These are phyloP conservation scores for Glaucopsyche alexis DNA, from an alignment of 2,888 invertebrate species.

Conservation along the genomic window DNA sequence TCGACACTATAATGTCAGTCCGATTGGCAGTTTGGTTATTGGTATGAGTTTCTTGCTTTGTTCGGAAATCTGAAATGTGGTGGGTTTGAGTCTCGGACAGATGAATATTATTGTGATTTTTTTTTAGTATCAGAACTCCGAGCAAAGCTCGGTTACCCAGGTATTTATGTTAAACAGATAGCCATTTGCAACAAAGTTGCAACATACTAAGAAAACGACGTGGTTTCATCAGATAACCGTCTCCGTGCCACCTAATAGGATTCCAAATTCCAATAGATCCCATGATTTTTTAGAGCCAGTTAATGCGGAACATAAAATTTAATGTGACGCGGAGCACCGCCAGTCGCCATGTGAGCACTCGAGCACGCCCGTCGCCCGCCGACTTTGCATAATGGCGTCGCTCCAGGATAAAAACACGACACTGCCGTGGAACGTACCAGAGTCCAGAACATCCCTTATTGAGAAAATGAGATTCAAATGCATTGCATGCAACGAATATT, in stretches of 20 bases:
- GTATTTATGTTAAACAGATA: too few relatives aligned
- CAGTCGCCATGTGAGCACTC: conserved; percentile 9
- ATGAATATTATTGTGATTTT: too few relatives aligned
- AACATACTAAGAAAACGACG: neutral
- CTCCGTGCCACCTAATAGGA: neutral
- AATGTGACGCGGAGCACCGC: neutral
- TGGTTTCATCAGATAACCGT: neutral
- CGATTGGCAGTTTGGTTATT: too few relatives aligned
- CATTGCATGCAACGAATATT: neutral
- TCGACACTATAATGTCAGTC: too few relatives aligned
- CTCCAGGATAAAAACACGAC: neutral
- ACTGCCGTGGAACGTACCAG: neutral
- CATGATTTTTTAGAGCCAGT: conserved; percentile 7
- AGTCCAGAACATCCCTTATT: neutral
- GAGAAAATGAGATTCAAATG: conserved; percentile 23
- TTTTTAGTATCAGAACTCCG: too few relatives aligned
- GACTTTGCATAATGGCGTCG: conserved; percentile 30
- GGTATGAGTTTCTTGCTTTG: too few relatives aligned
- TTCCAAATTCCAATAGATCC: conserved; percentile 8
- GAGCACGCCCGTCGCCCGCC: conserved; percentile 24
- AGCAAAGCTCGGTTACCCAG: too few relatives aligned
- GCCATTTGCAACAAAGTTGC: neutral
- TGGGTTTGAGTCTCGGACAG: too few relatives aligned
- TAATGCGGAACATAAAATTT: conserved; percentile 1
- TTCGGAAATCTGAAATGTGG: too few relatives aligned